A percentile compares a stretch with the other conserved stretches of the same genome.
Evolutionary conservation across 2,888 invertebrate genomes (phyloP).

Genomic region (Neoaliturus tenellus): DNA sequence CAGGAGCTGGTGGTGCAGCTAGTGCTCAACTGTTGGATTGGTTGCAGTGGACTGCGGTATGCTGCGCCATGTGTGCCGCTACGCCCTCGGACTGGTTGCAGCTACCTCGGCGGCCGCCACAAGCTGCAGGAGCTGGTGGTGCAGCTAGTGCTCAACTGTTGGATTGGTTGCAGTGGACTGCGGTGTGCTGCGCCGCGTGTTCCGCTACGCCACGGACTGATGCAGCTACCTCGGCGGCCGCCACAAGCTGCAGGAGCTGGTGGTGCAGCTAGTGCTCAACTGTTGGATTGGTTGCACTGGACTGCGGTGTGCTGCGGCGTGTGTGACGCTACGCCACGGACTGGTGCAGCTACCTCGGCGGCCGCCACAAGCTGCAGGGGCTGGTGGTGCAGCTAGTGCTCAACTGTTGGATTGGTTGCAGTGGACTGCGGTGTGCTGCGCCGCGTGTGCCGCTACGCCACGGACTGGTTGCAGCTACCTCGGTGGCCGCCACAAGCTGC

Average conservation of each 20-base stretch:
- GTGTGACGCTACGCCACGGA: constrained; percentile 75
- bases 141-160: constrained; percentile 77
- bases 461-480: no score
- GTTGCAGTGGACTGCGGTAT: constrained; percentile 76
- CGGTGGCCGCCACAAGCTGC: no score
- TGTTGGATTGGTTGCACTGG: constrained; percentile 73
- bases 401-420: no score
- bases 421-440: no score
- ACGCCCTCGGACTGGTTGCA: constrained; percentile 72
- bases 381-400: constrained; percentile 76
- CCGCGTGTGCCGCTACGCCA: no score
- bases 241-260: constrained; percentile 75
- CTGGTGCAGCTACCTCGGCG: constrained; percentile 71
- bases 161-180: constrained; percentile 75
- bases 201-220: constrained; percentile 72
- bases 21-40: constrained; percentile 66
- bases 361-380: constrained; percentile 74
- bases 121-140: constrained; percentile 77
- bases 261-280: constrained; percentile 78
- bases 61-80: constrained; percentile 74
- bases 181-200: constrained; percentile 75
- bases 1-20: no score
- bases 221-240: constrained; percentile 70
- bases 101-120: constrained; percentile 70
- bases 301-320: constrained; percentile 70